phyloP scores from a whole-genome alignment of 2,797 vertebrate species.

The Oreochromis grahami region DNA sequence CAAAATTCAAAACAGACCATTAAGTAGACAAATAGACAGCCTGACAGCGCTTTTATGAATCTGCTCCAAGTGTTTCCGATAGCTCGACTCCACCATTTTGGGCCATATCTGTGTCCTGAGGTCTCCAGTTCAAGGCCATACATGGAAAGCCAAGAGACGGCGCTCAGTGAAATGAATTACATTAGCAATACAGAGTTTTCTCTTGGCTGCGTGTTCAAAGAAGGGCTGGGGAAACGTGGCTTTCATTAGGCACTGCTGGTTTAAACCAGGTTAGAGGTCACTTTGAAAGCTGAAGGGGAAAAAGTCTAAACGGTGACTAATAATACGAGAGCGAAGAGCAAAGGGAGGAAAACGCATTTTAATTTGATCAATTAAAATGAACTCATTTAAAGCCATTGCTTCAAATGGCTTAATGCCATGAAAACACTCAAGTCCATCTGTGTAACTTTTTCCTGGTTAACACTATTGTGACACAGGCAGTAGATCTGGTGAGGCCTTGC shows the following conservation, averaged over 20 bases:
- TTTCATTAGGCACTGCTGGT: slow-evolving; percentile 50
- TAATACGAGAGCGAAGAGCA: background rate
- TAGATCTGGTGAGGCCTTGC: background rate
- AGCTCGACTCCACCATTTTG: slow-evolving; percentile 42
- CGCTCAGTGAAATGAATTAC: slow-evolving; percentile 36
- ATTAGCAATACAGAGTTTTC: slow-evolving; percentile 30
- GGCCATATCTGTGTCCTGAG: slow-evolving; percentile 39
- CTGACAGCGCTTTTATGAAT: slow-evolving; percentile 42
- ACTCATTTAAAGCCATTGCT: background rate
- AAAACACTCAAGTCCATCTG: background rate
- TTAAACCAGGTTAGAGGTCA: slow-evolving; percentile 36
- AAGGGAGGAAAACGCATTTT: background rate
- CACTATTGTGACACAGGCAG: background rate
- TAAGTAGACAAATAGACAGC: slow-evolving; percentile 51
- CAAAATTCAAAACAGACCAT: slow-evolving; percentile 55
- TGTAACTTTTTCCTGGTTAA: background rate
- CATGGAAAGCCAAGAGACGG: slow-evolving; percentile 39
- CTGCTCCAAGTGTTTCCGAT: slow-evolving; percentile 58
- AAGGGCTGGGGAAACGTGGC: slow-evolving; percentile 17
- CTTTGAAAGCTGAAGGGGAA: background rate
- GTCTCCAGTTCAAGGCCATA: slow-evolving; percentile 55
- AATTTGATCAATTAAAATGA: background rate
- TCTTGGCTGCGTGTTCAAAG: slow-evolving; percentile 36
- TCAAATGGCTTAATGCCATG: background rate
- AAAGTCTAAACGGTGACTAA: background rate